A percentile compares a stretch with the other conserved stretches of the same genome.
Conservation (phyloP, 2,888 invertebrate species). For the Acanthococcus lagerstroemiae region DNA sequence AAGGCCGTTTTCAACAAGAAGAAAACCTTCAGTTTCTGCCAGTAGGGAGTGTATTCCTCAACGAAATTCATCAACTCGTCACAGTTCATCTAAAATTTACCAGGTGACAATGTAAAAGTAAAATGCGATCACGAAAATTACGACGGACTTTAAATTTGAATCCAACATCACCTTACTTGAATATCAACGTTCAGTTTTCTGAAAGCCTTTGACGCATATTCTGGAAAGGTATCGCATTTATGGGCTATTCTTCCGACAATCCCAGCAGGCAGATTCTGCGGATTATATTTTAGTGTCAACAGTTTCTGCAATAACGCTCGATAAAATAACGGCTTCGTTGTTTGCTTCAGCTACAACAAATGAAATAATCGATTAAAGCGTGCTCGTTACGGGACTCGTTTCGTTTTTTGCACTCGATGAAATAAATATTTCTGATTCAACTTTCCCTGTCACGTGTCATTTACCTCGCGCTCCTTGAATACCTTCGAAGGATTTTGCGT, state of each 20-base stretch:
- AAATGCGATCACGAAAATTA: too few species aligned
- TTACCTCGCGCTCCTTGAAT: slow-evolving; percentile 44
- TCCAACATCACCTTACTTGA: slow-evolving; percentile 39
- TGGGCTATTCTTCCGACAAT: slow-evolving; percentile 54
- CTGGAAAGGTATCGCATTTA: slow-evolving; percentile 53
- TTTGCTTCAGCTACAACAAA: slow-evolving; percentile 16
- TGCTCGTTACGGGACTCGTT: too few species aligned
- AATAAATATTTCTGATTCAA: slow-evolving; percentile 8
- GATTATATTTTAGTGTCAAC: slow-evolving; percentile 43
- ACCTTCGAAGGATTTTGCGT: slow-evolving; percentile 72
- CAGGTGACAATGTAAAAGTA: slow-evolving; percentile 42
- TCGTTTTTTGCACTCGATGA: not conserved
- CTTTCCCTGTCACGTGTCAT: not conserved
- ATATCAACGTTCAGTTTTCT: slow-evolving; percentile 50
- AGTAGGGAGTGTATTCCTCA: slow-evolving; percentile 42
- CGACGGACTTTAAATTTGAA: too few species aligned
- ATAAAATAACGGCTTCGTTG: slow-evolving; percentile 56
- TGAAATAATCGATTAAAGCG: slow-evolving; percentile 1
- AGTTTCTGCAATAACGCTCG: slow-evolving; percentile 63
- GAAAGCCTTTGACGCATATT: slow-evolving; percentile 61
- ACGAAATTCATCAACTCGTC: slow-evolving; percentile 44
- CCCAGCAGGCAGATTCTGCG: slow-evolving; percentile 43
- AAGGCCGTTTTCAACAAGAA: slow-evolving; percentile 65
- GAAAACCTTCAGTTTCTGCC: slow-evolving; percentile 58
- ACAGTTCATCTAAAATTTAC: slow-evolving; percentile 58